Evolutionary conservation across 2,888 invertebrate species (phyloP).

Genomic region (Melitaea athalia): DNA sequence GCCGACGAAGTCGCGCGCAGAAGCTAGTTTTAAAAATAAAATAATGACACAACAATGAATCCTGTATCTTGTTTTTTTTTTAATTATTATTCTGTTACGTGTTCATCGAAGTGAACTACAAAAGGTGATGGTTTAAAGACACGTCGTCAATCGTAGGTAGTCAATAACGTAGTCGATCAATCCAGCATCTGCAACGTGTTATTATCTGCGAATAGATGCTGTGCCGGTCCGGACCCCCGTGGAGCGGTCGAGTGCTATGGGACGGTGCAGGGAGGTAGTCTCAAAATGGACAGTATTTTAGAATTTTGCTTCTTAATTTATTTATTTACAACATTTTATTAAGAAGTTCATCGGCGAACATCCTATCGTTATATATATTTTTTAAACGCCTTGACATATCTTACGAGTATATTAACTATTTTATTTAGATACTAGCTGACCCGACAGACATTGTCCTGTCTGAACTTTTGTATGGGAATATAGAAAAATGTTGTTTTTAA

Average conservation of each 20-base stretch:
- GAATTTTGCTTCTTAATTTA: neutral
- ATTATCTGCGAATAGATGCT: conserved; percentile 20
- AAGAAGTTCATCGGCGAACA: neutral
- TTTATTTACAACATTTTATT: neutral
- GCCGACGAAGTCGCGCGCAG: too few relatives aligned
- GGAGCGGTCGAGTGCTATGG: conserved; percentile 28
- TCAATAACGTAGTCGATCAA: conserved; percentile 33
- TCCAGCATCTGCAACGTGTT: conserved; percentile 32
- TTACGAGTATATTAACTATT: too few relatives aligned
- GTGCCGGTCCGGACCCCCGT: conserved; percentile 31
- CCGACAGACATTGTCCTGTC: too few relatives aligned
- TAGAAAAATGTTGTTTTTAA: too few relatives aligned
- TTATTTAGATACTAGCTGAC: too few relatives aligned
- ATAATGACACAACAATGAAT: too few relatives aligned
- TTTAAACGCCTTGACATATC: too few relatives aligned
- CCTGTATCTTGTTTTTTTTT: neutral
- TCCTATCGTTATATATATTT: too few relatives aligned
- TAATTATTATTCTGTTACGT: neutral
- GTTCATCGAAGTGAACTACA: neutral
- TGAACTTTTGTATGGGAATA: too few relatives aligned
- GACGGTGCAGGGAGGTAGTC: conserved; percentile 29
- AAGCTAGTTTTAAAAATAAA: too few relatives aligned
- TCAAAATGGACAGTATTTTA: neutral
- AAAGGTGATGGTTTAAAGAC: conserved; percentile 1
- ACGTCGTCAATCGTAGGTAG: conserved; percentile 14